Conservation (phyloP, 2,888 invertebrate genomes). For the Sinohyriopsis cumingii region DNA sequence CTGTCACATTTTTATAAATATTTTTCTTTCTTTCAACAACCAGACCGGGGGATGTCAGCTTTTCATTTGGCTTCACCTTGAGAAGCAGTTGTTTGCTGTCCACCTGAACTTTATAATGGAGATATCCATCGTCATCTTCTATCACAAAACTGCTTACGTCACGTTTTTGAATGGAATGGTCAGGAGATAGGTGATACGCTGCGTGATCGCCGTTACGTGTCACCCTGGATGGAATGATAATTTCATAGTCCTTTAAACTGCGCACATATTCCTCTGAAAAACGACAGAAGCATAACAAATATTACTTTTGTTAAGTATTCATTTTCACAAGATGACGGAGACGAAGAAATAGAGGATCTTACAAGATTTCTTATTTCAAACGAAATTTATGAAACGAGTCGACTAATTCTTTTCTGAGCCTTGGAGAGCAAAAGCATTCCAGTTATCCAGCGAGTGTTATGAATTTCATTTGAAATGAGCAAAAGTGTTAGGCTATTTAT, state of each 20-base stretch:
- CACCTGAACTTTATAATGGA: constrained; percentile 63
- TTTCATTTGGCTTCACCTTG: constrained; percentile 76
- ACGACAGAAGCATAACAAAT: constrained; percentile 11
- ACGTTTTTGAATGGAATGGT: constrained; percentile 42
- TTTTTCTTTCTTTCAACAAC: constrained; percentile 81
- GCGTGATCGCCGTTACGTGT: constrained; percentile 50
- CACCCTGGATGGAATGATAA: constrained; percentile 57
- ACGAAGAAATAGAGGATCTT: too few relatives aligned
- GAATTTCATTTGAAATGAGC: too few relatives aligned
- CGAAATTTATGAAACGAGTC: too few relatives aligned
- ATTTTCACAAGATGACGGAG: too few relatives aligned
- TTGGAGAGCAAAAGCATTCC: too few relatives aligned
- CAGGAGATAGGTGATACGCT: constrained; percentile 53
- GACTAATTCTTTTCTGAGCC: too few relatives aligned
- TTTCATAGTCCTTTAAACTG: constrained; percentile 45
- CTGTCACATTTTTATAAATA: constrained; percentile 52
- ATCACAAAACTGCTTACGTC: constrained; percentile 21
- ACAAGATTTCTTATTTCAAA: too few relatives aligned
- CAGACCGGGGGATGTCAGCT: constrained; percentile 81
- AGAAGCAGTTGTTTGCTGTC: constrained; percentile 65
- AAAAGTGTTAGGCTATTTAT: too few relatives aligned
- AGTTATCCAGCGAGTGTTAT: too few relatives aligned
- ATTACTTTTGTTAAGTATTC: too few relatives aligned
- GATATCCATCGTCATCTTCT: constrained; percentile 7
- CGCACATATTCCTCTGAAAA: constrained; percentile 55